Evolutionary conservation across 2,888 invertebrate genomes (phyloP).

Genomic region (Glomeris marginata): DNA sequence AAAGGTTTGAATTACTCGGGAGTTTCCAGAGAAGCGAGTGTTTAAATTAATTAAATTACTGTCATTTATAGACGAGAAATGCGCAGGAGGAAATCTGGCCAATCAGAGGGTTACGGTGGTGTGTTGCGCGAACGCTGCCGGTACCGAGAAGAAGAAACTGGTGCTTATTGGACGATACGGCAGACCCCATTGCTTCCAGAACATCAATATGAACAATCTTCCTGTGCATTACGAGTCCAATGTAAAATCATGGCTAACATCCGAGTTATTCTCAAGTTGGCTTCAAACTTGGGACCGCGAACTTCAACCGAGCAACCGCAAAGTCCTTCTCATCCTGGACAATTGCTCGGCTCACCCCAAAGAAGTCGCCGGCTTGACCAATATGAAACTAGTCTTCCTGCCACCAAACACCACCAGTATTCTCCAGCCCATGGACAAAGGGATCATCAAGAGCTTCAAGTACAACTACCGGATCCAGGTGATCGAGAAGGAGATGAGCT

Average conservation of each 20-base stretch:
- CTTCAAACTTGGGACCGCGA: not conserved
- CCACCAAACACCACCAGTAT: slow-evolving; percentile 23
- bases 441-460: slow-evolving; percentile 19
- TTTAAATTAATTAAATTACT: too few relatives aligned
- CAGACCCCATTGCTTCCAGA: not conserved
- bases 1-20: too few relatives aligned
- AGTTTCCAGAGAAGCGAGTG: too few relatives aligned
- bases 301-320: not conserved
- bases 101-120: not conserved
- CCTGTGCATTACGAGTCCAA: slow-evolving; percentile 3
- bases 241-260: not conserved
- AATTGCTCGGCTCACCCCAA: slow-evolving; percentile 22
- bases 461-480: slow-evolving; percentile 16
- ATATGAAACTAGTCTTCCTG: slow-evolving; percentile 24
- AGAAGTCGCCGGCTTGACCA: slow-evolving; percentile 17
- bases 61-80: not conserved
- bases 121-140: not conserved
- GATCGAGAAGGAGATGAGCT: too few relatives aligned
- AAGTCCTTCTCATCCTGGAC: slow-evolving; percentile 13
- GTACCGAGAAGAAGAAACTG: not conserved
- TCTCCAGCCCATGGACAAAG: slow-evolving; percentile 19
- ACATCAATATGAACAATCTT: not conserved
- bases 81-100: not conserved
- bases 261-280: not conserved
- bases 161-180: not conserved